A percentile compares a stretch with the other conserved stretches of the same genome.
Evolutionary conservation across 2,888 invertebrate genomes (phyloP).

Genomic region (Brachylomia viminalis): DNA sequence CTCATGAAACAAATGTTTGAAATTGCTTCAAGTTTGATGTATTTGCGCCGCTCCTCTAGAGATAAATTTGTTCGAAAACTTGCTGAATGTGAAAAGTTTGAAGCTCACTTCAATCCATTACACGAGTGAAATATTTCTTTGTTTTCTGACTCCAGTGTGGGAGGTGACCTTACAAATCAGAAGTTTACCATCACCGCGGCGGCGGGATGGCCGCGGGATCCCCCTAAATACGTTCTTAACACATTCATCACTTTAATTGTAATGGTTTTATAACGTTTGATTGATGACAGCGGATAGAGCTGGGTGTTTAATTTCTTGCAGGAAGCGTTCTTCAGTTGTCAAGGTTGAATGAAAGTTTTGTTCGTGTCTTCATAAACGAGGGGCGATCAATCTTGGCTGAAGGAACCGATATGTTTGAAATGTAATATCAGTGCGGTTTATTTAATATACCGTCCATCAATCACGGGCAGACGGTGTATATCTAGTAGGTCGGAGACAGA

Average conservation of each 20-base stretch:
- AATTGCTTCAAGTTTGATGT: slow-evolving; percentile 89
- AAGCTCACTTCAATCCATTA: slow-evolving; percentile 90
- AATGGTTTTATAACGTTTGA: slow-evolving; percentile 71
- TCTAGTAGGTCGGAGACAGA: slow-evolving; percentile 83
- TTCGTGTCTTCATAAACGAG: slow-evolving; percentile 74
- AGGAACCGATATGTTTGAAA: slow-evolving; percentile 87
- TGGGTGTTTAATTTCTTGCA: slow-evolving; percentile 56
- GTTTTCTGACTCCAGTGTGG: slow-evolving; percentile 86
- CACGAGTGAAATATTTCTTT: slow-evolving; percentile 90
- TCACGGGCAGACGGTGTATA: slow-evolving; percentile 80
- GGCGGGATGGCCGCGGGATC: slow-evolving; percentile 46
- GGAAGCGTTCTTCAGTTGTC: slow-evolving; percentile 46
- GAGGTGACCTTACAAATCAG: slow-evolving; percentile 84
- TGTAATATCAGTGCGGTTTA: slow-evolving; percentile 87
- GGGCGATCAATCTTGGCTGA: slow-evolving; percentile 85
- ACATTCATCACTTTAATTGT: slow-evolving; percentile 71
- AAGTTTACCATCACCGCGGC: slow-evolving; percentile 80
- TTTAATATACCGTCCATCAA: slow-evolving; percentile 89
- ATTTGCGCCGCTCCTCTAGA: slow-evolving; percentile 87
- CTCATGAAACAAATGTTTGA: slow-evolving; percentile 87
- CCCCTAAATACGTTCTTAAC: slow-evolving; percentile 66
- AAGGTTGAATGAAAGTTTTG: slow-evolving; percentile 50
- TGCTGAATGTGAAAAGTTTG: slow-evolving; percentile 90
- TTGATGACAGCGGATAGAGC: slow-evolving; percentile 66
- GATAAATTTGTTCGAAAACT: slow-evolving; percentile 90